A percentile compares a stretch with the other conserved stretches of the same genome.
phyloP scores from a whole-genome alignment of 2,113 vertebrate genomes.

The Ictalurus punctatus region DNA sequence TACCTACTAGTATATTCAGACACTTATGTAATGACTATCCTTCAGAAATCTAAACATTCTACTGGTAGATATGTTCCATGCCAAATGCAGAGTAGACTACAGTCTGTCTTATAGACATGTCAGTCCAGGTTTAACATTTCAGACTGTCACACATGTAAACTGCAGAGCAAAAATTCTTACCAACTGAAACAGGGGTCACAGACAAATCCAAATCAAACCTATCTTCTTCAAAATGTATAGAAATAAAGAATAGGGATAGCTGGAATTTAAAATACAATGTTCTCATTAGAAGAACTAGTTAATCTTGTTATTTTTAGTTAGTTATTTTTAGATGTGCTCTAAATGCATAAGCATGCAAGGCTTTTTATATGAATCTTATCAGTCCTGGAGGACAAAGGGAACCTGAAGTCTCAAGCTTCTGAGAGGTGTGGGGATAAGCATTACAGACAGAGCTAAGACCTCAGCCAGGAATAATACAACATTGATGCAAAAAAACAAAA shows the following conservation, averaged over 20 bases:
- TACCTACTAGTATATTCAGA: neutral
- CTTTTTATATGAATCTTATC: conserved; percentile 25
- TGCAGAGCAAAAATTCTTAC: neutral
- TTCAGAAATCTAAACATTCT: neutral
- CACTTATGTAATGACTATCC: neutral
- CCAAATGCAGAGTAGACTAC: neutral
- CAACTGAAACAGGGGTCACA: neutral
- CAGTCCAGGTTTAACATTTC: neutral
- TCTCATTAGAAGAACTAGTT: conserved; percentile 4
- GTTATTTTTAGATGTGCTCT: conserved; percentile 28
- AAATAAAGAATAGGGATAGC: neutral
- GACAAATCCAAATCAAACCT: neutral
- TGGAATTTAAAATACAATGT: neutral
- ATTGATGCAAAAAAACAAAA: neutral
- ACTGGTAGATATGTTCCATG: neutral
- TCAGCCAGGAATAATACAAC: conserved; percentile 30
- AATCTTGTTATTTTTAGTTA: neutral
- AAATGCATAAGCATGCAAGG: neutral
- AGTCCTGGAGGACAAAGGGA: conserved; percentile 30
- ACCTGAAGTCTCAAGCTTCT: conserved; percentile 24
- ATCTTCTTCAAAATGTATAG: neutral
- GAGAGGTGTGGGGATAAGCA: neutral
- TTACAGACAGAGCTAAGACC: neutral
- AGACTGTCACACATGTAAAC: neutral
- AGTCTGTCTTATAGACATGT: neutral